Percentiles rank a stretch among this genome's conserved stretches.
phyloP scores from a whole-genome alignment of 2,797 vertebrate species.

The Microctenopoma stevenorrisi region DNA sequence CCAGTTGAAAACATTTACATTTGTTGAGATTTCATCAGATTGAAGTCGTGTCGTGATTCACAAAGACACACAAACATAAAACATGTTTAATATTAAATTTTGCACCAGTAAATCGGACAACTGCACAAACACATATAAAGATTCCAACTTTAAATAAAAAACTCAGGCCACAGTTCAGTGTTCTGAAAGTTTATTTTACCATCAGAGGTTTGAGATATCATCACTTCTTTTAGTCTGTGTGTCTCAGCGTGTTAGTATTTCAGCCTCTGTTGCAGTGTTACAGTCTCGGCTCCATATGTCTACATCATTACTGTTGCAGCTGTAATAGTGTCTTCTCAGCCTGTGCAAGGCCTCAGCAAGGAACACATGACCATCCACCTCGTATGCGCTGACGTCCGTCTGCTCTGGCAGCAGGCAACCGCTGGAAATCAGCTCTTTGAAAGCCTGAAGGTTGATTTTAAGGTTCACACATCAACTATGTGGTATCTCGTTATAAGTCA shows the following conservation, averaged over 20 bases:
- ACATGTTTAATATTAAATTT: no score
- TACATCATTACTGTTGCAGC: slow-evolving; percentile 37
- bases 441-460: slow-evolving; percentile 78
- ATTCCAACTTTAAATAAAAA: not conserved
- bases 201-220: not conserved
- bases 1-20: not conserved
- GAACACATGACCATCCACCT: slow-evolving; percentile 79
- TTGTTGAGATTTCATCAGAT: no score
- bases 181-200: not conserved
- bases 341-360: slow-evolving; percentile 86
- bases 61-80: no score
- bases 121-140: no score
- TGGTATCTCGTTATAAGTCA: not conserved
- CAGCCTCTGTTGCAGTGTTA: no score
- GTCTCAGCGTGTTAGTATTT: not conserved
- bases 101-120: no score
- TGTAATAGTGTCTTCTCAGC: slow-evolving; percentile 83
- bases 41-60: no score
- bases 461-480: not conserved
- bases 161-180: not conserved
- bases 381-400: slow-evolving; percentile 86
- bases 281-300: not conserved
- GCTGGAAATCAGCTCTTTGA: slow-evolving; percentile 81
- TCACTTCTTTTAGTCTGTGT: rapidly evolving
- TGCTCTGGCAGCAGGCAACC: slow-evolving; percentile 76